Conservation (phyloP, 2,113 vertebrate species). For the Montifringilla adamsi region DNA sequence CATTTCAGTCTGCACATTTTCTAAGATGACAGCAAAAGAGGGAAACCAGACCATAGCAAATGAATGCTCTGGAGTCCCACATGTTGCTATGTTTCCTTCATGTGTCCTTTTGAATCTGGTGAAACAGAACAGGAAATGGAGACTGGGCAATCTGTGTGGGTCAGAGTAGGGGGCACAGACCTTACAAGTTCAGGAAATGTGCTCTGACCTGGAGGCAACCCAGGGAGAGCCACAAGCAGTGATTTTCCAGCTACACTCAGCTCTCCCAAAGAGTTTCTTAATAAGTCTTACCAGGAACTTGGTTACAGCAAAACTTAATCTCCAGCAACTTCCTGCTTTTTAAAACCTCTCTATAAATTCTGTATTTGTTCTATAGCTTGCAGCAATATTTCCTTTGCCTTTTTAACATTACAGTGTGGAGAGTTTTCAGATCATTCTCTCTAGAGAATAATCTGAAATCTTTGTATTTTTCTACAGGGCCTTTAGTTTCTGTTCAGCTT, state of each 20-base stretch:
- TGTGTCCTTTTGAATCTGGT: background rate
- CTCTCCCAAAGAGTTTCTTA: background rate
- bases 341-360: background rate
- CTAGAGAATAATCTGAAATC: no score
- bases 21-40: background rate
- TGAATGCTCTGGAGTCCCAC: background rate
- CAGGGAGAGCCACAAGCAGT: background rate
- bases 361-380: background rate
- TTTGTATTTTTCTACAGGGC: background rate
- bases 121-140: background rate
- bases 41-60: background rate
- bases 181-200: background rate
- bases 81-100: background rate
- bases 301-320: background rate
- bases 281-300: background rate
- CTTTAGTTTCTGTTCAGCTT: background rate
- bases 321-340: background rate
- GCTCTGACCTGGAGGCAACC: background rate
- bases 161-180: background rate
- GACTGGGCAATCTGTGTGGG: rapidly evolving
- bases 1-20: background rate
- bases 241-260: background rate
- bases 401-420: background rate
- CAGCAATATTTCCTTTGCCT: background rate
- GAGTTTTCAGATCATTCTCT: background rate